Conservation (phyloP, 2,888 invertebrate genomes). For the Neoitamus cyanurus region DNA sequence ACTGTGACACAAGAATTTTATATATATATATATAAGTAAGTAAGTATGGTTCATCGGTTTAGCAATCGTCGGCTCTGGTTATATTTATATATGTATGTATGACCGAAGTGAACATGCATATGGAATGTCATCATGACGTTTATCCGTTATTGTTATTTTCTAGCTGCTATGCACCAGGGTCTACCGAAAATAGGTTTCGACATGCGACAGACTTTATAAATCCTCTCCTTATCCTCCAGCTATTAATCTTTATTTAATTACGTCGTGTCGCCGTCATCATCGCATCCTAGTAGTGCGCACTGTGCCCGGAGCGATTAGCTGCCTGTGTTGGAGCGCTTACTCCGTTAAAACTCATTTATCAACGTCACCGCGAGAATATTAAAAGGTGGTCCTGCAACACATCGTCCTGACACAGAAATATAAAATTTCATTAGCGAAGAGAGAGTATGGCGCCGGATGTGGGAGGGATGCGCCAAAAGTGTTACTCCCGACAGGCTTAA, state of each 20-base stretch:
- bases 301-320: slow-evolving; percentile 1
- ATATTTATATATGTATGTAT: no score
- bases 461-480: neutral
- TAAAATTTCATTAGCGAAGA: slow-evolving; percentile 35
- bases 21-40: no score
- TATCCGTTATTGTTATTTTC: no score
- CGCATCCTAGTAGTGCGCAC: neutral
- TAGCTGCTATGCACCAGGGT: no score
- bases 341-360: neutral
- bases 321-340: neutral
- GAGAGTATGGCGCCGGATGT: neutral
- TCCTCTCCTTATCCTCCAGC: neutral
- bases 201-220: neutral
- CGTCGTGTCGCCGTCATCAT: neutral
- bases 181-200: neutral
- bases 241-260: neutral
- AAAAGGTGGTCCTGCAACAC: neutral
- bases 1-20: no score
- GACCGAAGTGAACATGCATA: no score
- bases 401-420: slow-evolving; percentile 19
- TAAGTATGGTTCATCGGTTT: no score
- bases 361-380: neutral
- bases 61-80: no score
- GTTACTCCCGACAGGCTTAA: neutral
- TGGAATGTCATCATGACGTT: no score